These are phyloP conservation scores for Phytoseiulus persimilis DNA, from an alignment of 2,888 invertebrate species.

Conservation along the genomic window DNA sequence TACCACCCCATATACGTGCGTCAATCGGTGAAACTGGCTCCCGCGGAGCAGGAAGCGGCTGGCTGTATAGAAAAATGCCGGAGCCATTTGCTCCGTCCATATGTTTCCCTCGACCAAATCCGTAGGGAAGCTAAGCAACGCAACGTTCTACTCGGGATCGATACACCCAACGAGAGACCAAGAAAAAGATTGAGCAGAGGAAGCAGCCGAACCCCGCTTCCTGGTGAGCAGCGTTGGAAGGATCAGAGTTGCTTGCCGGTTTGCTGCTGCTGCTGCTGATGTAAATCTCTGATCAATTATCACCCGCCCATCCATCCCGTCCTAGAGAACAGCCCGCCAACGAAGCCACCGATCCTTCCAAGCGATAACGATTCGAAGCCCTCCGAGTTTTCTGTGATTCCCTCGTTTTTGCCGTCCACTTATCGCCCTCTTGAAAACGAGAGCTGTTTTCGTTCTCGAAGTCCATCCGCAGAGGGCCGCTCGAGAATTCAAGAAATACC, in stretches of 20 bases:
- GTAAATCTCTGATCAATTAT: slow-evolving; percentile 5
- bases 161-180: neutral
- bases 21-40: neutral
- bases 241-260: neutral
- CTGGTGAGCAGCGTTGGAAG: neutral
- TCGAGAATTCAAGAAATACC: no score
- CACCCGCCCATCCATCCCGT: neutral
- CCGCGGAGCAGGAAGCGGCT: neutral
- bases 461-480: no score
- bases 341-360: neutral
- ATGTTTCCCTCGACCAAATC: neutral
- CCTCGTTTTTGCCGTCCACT: neutral
- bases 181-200: neutral
- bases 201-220: neutral
- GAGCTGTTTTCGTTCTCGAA: neutral
- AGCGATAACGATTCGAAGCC: neutral
- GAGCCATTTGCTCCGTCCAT: neutral
- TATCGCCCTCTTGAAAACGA: neutral
- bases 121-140: neutral
- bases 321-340: neutral
- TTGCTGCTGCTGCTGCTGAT: neutral
- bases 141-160: neutral
- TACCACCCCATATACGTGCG: neutral
- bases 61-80: neutral
- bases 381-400: neutral